phyloP scores from a whole-genome alignment of 2,113 vertebrate genomes.

The Corythornis vintsioides region DNA sequence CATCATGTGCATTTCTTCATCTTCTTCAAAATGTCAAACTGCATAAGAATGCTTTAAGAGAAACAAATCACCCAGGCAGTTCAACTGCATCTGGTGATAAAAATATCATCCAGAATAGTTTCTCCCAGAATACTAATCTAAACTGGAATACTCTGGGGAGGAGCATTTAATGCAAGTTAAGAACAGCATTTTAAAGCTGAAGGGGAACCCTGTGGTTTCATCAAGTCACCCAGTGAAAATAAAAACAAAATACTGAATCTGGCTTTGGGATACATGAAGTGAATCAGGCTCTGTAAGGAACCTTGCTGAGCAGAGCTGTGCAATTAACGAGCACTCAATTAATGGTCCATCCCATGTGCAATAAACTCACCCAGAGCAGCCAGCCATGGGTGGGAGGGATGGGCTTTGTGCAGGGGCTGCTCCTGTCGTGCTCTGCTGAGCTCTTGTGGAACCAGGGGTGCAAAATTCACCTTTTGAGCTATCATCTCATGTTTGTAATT shows the following conservation, averaged over 20 bases:
- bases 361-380: neutral
- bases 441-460: neutral
- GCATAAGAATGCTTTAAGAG: neutral
- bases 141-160: neutral
- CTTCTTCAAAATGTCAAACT: constrained; percentile 7
- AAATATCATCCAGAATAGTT: neutral
- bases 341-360: neutral
- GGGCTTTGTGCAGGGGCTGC: neutral
- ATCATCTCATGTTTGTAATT: neutral
- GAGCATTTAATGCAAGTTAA: neutral
- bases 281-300: neutral
- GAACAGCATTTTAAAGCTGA: neutral
- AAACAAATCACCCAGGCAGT: constrained; percentile 24
- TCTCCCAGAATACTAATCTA: neutral
- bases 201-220: neutral
- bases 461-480: neutral
- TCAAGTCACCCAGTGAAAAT: neutral
- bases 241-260: neutral
- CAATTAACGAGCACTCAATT: neutral
- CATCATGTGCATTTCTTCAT: constrained; percentile 18
- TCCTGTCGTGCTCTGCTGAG: neutral
- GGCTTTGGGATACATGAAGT: neutral
- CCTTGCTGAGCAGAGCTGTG: neutral
- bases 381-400: neutral
- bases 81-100: neutral